Evolutionary conservation across 1,140 invertebrate genomes (phyloP), one percentile per base, ranked within the genome.

Genomic region (Panagrolaimus sp.): DNA sequence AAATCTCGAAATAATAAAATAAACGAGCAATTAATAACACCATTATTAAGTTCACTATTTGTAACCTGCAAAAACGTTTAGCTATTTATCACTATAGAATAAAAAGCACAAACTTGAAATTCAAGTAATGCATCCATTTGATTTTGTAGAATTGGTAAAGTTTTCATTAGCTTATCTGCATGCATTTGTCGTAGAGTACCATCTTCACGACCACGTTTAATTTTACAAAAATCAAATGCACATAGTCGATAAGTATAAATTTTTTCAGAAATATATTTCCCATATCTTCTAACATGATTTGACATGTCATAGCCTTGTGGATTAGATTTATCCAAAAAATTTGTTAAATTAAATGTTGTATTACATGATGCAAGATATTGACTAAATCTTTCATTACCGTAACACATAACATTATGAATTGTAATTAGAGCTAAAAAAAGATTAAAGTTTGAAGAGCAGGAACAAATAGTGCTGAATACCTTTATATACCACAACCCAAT

Each of bases 201-300:
- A 86, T 98, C 96, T 81, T 97, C 94, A 84, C 76, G 45, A 92
- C 95, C 94, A 85, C 95, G 87, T 86, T 96, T 98, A 47, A 98
- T 92, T 90, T 98, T 99, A 87, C 96, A 98, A 86, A 99, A 98
- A 86, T 99, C 96, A 85, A 98, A 98, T 67, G 96, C 96, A 80
- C 98, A 93, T 46, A 90, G 90, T 85, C 96, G 89, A 87, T 99
- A 99, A 23, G 95, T 95, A 68, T 95, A 86, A 65, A 96, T 93
- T 85, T 99, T 99, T 86, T 98, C 94, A 85, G 98, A 97, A 80
- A 99, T 88, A 87, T 99, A 99, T 86, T 93, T 94, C 72, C 95
- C 92, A 86, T 99, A 98, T 80, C 93, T 88, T 84, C 95, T 88
- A 82, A 99, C 97, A 85, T 96, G 98, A 74, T 62, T 20, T 69